Conservation (phyloP, 2,113 vertebrate genomes). For the Eubucco bourcierii region DNA sequence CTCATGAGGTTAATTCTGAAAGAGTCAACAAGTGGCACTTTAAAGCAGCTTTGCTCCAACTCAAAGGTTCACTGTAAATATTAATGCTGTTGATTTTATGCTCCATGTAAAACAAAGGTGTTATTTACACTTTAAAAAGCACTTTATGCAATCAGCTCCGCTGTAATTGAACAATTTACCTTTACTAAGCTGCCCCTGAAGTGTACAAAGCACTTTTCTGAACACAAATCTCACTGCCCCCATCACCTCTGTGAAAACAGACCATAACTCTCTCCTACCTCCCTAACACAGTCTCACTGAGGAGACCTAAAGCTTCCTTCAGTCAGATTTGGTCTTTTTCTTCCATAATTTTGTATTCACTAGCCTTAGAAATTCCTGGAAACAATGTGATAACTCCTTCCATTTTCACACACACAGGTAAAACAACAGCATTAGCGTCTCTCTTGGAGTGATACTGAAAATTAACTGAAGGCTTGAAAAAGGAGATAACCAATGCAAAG, state of each 20-base stretch:
- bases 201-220: not conserved
- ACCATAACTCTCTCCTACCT: not conserved
- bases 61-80: not conserved
- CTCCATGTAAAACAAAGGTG: not conserved
- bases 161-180: not conserved
- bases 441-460: not conserved
- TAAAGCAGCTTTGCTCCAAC: not conserved
- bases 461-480: not conserved
- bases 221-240: not conserved
- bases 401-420: not conserved
- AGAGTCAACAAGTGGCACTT: not conserved
- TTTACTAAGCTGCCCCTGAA: conserved; percentile 1
- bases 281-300: not conserved
- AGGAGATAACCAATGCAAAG: not conserved
- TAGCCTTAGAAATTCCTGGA: not conserved
- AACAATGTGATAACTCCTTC: not conserved
- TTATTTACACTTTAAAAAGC: not conserved
- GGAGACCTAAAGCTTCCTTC: conserved; percentile 27
- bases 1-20: not conserved
- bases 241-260: not conserved
- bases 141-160: not conserved
- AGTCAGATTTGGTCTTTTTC: not conserved
- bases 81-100: not conserved
- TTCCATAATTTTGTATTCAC: conserved; percentile 24
- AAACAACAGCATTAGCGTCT: not conserved